Conservation (phyloP, 2,888 invertebrate species). For the Tromatobia lineatoria region DNA sequence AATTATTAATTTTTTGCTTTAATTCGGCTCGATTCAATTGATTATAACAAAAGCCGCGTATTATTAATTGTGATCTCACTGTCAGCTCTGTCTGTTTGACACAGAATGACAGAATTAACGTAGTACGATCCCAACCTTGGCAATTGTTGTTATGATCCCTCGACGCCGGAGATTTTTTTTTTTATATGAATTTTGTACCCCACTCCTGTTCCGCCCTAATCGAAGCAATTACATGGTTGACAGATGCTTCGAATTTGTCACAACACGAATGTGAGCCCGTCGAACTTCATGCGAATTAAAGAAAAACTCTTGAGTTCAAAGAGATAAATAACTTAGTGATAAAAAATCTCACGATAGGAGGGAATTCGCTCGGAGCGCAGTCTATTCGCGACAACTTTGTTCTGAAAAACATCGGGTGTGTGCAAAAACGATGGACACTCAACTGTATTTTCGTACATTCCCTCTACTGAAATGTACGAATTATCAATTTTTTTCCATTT, state of each 20-base stretch:
- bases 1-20: too few species aligned
- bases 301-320: neutral
- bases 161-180: conserved; percentile 34
- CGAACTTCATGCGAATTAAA: conserved; percentile 19
- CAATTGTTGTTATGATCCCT: conserved; percentile 39
- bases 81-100: conserved; percentile 6
- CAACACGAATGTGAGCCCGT: conserved; percentile 44
- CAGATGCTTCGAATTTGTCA: conserved; percentile 60
- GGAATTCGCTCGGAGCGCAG: conserved; percentile 10
- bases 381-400: neutral
- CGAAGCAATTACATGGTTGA: conserved; percentile 68
- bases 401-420: neutral
- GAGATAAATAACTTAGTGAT: neutral
- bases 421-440: neutral
- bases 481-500: neutral
- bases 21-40: neutral
- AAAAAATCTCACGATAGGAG: neutral
- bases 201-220: conserved; percentile 53
- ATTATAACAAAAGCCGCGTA: neutral
- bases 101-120: conserved; percentile 13
- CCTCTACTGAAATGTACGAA: neutral
- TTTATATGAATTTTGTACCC: conserved; percentile 37
- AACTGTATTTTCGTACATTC: neutral
- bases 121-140: conserved; percentile 3
- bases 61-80: neutral